These are phyloP conservation scores for Drosophila jambulina DNA, from an alignment of 1,140 invertebrate species.

Conservation along the genomic window DNA sequence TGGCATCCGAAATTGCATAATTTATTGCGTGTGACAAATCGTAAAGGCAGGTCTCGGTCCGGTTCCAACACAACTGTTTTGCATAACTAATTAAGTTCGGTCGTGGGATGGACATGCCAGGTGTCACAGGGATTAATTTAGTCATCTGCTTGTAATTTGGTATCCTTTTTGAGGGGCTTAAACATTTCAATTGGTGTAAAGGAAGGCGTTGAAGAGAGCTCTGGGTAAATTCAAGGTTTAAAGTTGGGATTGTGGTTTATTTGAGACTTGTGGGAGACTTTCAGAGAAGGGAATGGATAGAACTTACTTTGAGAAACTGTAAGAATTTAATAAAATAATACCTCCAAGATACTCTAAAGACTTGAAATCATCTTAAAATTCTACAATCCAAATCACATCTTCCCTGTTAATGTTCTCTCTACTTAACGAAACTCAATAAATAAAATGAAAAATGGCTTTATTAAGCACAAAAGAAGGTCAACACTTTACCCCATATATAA, in stretches of 20 bases:
- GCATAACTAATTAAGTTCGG: conserved; percentile 67
- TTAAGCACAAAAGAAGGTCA: not conserved
- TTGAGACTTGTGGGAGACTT: not conserved
- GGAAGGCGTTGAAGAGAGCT: not conserved
- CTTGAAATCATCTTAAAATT: not conserved
- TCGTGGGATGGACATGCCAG: conserved; percentile 43
- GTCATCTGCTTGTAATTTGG: conserved; percentile 3
- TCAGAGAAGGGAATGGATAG: too few species aligned
- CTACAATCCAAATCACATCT: too few species aligned
- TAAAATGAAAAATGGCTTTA: not conserved
- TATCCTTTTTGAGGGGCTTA: conserved; percentile 7
- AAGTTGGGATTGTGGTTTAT: not conserved
- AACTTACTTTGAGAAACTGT: not conserved
- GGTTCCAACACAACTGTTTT: conserved; percentile 32
- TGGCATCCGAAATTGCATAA: conserved; percentile 81
- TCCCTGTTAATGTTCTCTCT: not conserved
- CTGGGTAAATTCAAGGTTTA: too few species aligned
- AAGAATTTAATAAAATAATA: not conserved
- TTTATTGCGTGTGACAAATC: conserved; percentile 82
- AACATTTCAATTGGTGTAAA: not conserved
- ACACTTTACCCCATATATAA: not conserved
- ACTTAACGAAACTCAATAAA: not conserved
- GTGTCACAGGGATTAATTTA: conserved; percentile 40
- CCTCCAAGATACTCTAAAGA: not conserved
- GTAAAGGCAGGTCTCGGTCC: conserved; percentile 40